A percentile compares a stretch with the other conserved stretches of the same genome.
Evolutionary conservation across 2,113 vertebrate species (phyloP).

Genomic region (Pseudorectes ferrugineus): DNA sequence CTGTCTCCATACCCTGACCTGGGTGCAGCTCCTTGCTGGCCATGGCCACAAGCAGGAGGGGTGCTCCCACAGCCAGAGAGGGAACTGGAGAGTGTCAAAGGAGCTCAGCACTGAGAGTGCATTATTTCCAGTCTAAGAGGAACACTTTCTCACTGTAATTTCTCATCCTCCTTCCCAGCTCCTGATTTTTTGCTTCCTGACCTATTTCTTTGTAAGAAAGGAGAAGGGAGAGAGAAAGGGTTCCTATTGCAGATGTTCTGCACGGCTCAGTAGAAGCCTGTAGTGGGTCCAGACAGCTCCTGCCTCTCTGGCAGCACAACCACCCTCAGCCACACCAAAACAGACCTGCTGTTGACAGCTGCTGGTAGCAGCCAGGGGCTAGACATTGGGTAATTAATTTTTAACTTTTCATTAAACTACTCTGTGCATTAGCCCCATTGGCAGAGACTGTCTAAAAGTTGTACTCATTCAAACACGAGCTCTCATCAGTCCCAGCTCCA

Average conservation of each 20-base stretch:
- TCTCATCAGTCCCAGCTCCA: not conserved
- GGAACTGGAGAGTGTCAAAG: not conserved
- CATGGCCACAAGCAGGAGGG: not conserved
- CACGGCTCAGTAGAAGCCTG: not conserved
- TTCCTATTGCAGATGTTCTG: accelerated
- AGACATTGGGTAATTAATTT: not conserved
- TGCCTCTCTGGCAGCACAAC: not conserved
- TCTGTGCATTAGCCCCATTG: not conserved
- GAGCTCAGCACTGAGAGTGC: not conserved
- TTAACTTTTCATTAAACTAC: not conserved
- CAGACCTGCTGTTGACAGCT: not conserved
- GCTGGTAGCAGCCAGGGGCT: not conserved
- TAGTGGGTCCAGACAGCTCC: not conserved
- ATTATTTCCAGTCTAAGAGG: not conserved
- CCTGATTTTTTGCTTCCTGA: not conserved
- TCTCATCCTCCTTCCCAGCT: not conserved
- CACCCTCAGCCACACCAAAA: not conserved
- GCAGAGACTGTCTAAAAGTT: not conserved
- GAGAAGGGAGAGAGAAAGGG: not conserved
- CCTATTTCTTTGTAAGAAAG: not conserved
- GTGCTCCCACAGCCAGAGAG: not conserved
- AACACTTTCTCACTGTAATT: not conserved
- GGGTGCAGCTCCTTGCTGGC: not conserved
- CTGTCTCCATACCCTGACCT: accelerated
- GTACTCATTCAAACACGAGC: not conserved